These are phyloP conservation scores for Cydia strobilella DNA, from an alignment of 1,140 invertebrate genomes.

Conservation along the genomic window DNA sequence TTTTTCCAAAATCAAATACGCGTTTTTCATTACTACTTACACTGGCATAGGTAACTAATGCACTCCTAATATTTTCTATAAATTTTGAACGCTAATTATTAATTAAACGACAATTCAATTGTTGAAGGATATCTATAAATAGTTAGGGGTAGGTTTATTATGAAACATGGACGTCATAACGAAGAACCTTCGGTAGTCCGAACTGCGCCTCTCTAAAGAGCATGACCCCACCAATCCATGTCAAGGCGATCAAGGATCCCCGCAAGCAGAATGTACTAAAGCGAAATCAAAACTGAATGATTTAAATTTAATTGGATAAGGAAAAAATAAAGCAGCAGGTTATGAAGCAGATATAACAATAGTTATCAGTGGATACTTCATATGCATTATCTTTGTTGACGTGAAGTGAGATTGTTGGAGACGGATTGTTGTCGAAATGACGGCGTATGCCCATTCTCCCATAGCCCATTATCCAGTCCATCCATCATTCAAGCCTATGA, in stretches of 20 bases:
- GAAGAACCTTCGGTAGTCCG: slow-evolving; percentile 43
- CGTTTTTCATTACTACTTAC: too few relatives aligned
- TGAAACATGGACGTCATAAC: slow-evolving; percentile 18
- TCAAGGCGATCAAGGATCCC: slow-evolving; percentile 51
- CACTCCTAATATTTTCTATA: background rate
- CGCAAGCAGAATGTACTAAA: background rate
- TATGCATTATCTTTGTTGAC: too few relatives aligned
- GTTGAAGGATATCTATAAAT: background rate
- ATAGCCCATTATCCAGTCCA: too few relatives aligned
- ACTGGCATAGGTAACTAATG: too few relatives aligned
- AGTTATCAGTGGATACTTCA: too few relatives aligned
- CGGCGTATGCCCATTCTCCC: too few relatives aligned
- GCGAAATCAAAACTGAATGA: background rate
- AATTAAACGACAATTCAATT: background rate
- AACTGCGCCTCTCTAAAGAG: slow-evolving; percentile 53
- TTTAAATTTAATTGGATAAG: background rate
- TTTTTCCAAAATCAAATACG: too few relatives aligned
- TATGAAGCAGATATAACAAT: too few relatives aligned
- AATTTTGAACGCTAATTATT: background rate
- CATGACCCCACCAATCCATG: slow-evolving; percentile 62
- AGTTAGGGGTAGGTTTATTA: background rate
- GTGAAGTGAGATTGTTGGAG: too few relatives aligned
- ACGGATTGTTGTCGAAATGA: too few relatives aligned
- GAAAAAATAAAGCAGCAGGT: background rate
- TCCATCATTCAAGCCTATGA: too few relatives aligned